Evolutionary conservation across 2,113 vertebrate species (phyloP).

Genomic region (Centrocercus urophasianus): DNA sequence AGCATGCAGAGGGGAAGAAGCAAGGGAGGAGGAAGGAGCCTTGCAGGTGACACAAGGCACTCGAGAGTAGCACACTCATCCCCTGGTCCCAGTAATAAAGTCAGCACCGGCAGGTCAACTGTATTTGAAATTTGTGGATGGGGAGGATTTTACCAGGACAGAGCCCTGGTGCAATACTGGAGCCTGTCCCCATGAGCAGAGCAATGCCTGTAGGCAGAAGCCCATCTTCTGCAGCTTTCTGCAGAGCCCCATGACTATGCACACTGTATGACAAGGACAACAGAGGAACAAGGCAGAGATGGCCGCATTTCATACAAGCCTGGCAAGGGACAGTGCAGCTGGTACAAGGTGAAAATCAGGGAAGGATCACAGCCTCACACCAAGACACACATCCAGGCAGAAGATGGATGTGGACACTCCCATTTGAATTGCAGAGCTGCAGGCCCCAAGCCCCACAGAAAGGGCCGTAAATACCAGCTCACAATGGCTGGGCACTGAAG

Average conservation of each 20-base stretch:
- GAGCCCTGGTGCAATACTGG: not conserved
- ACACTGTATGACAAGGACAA: fast-evolving
- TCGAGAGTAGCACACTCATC: not conserved
- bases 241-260: fast-evolving
- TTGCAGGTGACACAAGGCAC: not conserved
- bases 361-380: not conserved
- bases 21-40: not conserved
- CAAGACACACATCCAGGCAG: not conserved
- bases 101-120: not conserved
- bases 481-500: fast-evolving
- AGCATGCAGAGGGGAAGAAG: not conserved
- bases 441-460: not conserved
- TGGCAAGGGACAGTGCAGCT: not conserved
- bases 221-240: not conserved
- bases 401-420: not conserved
- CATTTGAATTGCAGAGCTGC: not conserved
- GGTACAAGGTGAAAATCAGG: not conserved
- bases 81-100: not conserved
- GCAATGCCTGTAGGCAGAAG: not conserved
- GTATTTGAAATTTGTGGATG: not conserved
- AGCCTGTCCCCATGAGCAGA: not conserved
- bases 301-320: not conserved
- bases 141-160: not conserved
- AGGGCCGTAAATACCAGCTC: not conserved
- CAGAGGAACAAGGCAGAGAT: not conserved